Evolutionary conservation across 2,888 invertebrate genomes (phyloP), one percentile per base, ranked within the genome.

Genomic region (Xestia ashworthii): DNA sequence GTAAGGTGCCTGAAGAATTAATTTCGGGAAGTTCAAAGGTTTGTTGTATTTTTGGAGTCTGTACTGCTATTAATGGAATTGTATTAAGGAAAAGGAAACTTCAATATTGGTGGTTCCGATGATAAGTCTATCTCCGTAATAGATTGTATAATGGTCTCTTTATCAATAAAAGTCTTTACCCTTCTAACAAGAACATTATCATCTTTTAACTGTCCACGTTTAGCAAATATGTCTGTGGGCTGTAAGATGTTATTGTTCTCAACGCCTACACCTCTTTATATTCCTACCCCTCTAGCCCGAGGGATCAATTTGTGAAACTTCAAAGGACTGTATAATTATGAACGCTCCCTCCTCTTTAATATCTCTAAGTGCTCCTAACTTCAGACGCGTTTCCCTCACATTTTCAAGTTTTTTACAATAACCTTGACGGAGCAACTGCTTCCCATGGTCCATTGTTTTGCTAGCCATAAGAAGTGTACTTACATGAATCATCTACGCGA

Each of bases 241-340:
- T 71, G 38, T 80, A 71, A 60, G 22, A 65, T 73, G 73, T 65
- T 75, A 48, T 55, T 72, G 53, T 81, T 80, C 19, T 64, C 25
- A 12, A 44, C 58, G 50, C 60, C 73, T 48, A 48, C 71, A 44
- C n/a, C 25, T 60, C 71, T 74, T 80, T 64, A 74, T 12, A 32
- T 65, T 60, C 25, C 46, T 66, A 76, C 82, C 80, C 72, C 68
- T 55, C 38, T 60, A 41, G 60, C 87, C 71, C 38, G 9, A 69
- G 86, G 79, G 82, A 76, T 77, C 80, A 78, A 84, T 87, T 87
- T 78, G 76, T 58, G 19, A 64, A 75, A 75, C 75, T 82, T 85
- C 68, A 85, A 83, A 82, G 78, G 71, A 73, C 87, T 78, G 46
- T 58, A 46, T 85, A 81, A 81, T 87, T 78, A 86, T 72, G 60